Evolutionary conservation across 2,888 invertebrate species (phyloP).

Genomic region (Hymenopus coronatus): DNA sequence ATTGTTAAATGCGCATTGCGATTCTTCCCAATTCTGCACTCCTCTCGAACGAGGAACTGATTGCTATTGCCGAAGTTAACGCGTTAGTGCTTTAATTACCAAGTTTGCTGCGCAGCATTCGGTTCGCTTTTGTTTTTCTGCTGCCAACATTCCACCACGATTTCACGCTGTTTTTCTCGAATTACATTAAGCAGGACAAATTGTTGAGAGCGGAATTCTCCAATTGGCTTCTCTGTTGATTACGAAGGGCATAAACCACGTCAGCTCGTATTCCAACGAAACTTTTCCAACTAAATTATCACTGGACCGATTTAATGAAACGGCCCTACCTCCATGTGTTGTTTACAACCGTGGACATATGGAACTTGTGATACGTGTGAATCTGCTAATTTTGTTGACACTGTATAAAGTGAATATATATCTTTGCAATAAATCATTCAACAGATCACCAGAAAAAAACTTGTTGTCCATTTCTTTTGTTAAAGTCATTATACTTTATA

Average conservation of each 20-base stretch:
- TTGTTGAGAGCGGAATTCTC: neutral
- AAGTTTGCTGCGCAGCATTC: neutral
- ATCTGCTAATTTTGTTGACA: too few species aligned
- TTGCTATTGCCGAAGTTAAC: neutral
- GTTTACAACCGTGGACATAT: too few species aligned
- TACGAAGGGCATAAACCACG: neutral
- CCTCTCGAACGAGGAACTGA: neutral
- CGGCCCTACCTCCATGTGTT: too few species aligned
- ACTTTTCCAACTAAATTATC: neutral
- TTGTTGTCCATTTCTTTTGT: too few species aligned
- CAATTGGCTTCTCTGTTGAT: neutral
- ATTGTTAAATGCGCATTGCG: too few species aligned
- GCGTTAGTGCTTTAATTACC: neutral
- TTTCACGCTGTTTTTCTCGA: neutral
- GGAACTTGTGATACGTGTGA: too few species aligned
- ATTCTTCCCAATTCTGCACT: neutral
- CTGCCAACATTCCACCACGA: neutral
- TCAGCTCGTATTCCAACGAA: neutral
- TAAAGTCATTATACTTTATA: too few species aligned
- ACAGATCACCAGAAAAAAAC: too few species aligned
- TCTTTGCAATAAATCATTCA: too few species aligned
- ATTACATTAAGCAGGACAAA: neutral
- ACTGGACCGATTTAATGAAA: neutral
- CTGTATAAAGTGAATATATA: too few species aligned
- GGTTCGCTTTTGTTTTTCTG: neutral